Percentiles rank a stretch among this genome's conserved stretches.
phyloP scores from a whole-genome alignment of 2,113 vertebrate species.

The Sinocyclocheilus anophthalmus region DNA sequence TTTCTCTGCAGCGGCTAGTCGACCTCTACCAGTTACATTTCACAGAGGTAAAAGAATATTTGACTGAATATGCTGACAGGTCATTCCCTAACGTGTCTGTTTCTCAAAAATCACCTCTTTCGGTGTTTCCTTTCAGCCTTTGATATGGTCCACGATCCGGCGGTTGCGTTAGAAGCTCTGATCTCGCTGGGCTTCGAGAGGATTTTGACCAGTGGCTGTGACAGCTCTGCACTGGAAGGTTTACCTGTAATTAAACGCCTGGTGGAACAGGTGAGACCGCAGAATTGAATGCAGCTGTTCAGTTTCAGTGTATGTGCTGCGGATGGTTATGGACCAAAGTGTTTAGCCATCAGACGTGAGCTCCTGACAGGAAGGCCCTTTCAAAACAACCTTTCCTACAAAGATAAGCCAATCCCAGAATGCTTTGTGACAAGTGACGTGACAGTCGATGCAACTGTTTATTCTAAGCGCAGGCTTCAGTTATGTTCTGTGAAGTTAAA shows the following conservation, averaged over 20 bases:
- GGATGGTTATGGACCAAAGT: too few relatives aligned
- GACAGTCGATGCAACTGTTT: too few relatives aligned
- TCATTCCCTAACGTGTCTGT: not conserved
- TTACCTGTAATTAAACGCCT: conserved; percentile 90
- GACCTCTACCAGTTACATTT: conserved; percentile 92
- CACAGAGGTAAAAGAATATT: conserved; percentile 84
- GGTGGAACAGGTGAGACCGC: conserved; percentile 83
- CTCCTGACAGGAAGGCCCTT: too few relatives aligned
- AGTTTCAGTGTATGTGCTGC: too few relatives aligned
- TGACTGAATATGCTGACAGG: not conserved
- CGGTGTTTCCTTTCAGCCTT: conserved; percentile 79
- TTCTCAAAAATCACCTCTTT: not conserved
- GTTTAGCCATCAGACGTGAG: too few relatives aligned
- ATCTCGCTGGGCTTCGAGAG: conserved; percentile 91
- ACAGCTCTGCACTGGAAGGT: conserved; percentile 91
- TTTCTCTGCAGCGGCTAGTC: conserved; percentile 80
- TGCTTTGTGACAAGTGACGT: too few relatives aligned
- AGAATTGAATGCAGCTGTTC: too few relatives aligned
- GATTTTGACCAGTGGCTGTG: conserved; percentile 93
- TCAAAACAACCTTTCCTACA: too few relatives aligned
- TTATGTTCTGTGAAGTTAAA: too few relatives aligned
- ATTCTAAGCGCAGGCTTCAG: too few relatives aligned
- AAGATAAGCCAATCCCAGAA: too few relatives aligned
- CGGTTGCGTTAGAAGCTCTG: conserved; percentile 86
- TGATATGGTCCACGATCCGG: conserved; percentile 91